These are phyloP conservation scores for Julus scandinavius DNA, from an alignment of 2,888 invertebrate species.

Conservation along the genomic window DNA sequence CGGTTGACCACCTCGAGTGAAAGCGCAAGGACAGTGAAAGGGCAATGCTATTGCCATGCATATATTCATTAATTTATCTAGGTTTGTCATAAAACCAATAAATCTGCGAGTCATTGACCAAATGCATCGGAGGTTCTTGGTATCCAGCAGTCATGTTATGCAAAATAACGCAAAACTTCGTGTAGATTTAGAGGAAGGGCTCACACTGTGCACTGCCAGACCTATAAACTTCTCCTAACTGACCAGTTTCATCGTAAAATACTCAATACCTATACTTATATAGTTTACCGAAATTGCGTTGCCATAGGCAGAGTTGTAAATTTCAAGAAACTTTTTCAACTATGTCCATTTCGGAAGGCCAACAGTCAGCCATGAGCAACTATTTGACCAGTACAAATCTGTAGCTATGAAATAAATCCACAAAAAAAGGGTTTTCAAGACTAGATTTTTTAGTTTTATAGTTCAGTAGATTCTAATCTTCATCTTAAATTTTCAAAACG, in stretches of 20 bases:
- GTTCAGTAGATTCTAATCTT: constrained; percentile 11
- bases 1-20: constrained; percentile 20
- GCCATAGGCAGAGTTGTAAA: constrained; percentile 16
- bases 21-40: constrained; percentile 21
- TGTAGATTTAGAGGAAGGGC: neutral
- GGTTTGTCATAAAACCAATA: constrained; percentile 15
- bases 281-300: neutral
- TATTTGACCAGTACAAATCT: neutral
- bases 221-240: constrained; percentile 35
- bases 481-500: neutral
- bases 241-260: constrained; percentile 40
- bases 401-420: neutral
- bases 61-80: neutral
- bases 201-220: constrained; percentile 31
- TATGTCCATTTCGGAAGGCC: neutral
- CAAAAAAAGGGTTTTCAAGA: constrained; percentile 13
- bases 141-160: constrained; percentile 30
- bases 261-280: constrained; percentile 30
- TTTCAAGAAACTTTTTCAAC: neutral
- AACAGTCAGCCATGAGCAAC: neutral
- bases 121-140: neutral
- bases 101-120: neutral
- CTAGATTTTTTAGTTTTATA: neutral
- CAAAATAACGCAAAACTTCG: neutral
- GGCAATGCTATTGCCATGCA: constrained; percentile 20